Evolutionary conservation across 2,797 vertebrate species (phyloP), one percentile per base, ranked within the genome.

Genomic region (Karalla daura): DNA sequence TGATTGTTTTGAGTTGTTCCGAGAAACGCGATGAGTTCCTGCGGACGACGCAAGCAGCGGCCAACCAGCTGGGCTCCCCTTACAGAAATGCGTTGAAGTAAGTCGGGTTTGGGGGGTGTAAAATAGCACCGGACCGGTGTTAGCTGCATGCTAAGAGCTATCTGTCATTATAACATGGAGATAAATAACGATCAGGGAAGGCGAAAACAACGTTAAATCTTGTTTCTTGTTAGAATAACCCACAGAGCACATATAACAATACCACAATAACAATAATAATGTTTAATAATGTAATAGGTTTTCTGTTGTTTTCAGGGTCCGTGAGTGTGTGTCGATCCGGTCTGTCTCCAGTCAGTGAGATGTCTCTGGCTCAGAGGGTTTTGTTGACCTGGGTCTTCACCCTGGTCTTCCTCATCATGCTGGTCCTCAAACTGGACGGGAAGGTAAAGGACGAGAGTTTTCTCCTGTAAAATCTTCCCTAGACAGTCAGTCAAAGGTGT

Each of bases 321-420:
- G n/a, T 28, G 27, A 45, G 12, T 46, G 10, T 18, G 27, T 32
- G 1, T 62, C 7, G 13, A 7, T 62, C 21, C 74, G 65, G 21
- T 68, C 56, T 2, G 55, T 36, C 32, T 83, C 75, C 92, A 82
- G 59, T 91, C 92, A 87, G 91, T 91, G 93, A 95, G 88, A 98
- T 99, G 98, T 98, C 98, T 91, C 92, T 99, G 91, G 96, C 96
- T 5, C 97, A 98, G 90, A 96, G 96, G 87, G 98, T 98, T 43
- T 91, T 99, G 51, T 89, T 99, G 84, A 98, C 96, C 81, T 98
- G 97, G 96, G 94, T 98, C 78, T 98, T 98, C 72, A 96, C 95
- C 0, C 91, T 98, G 53, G 94, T 98, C 70, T 98, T 99, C 89
- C 93, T 99, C 66, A 96, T 98, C 84, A 96, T 98, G 93, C 87